Evolutionary conservation across 2,888 invertebrate species (phyloP), one percentile per base, ranked within the genome.

Genomic region (Parnassius mnemosyne): DNA sequence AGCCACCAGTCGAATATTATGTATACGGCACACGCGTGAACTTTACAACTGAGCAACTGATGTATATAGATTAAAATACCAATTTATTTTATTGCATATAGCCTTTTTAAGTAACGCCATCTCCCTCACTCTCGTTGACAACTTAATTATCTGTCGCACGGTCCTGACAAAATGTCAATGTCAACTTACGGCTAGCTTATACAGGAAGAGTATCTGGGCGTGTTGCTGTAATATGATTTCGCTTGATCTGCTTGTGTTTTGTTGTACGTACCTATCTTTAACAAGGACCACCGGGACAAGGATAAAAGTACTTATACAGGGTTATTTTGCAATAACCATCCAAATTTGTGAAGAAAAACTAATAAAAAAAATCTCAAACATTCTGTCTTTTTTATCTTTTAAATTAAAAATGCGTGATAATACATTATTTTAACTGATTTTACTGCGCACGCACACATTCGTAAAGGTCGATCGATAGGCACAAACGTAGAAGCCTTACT

Each of bases 161-260:
- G 71, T 69, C 69, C 66, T 65, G 67, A 63, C 71, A 80, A 88
- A 89, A 89, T 87, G 89, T 89, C 89, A 89, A 88, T 88, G 89
- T 79, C 88, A 74, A 71, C 71, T 76, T 75, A 75, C 70, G 69
- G 69, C 70, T 67, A 72, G 77, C 25, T 44, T 16, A 25, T 80
- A 76, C 86, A 87, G 87, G 87, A 88, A 87, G 87, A 81, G 71
- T 74, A 68, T 72, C 75, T 78, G 80, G 79, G 81, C 78, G 78
- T 75, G 68, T 71, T 66, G 70, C 70, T 47, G 71, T 60, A 54
- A 58, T 62, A 58, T 12, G 73, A 73, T 72, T 72, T 75, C 66
- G 74, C 65, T 71, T 68, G 66, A 69, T 74, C 66, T 69, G 66
- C 66, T 74, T 70, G 70, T 67, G 16, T 16, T 16, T 73, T 71